Evolutionary conservation across 2,113 vertebrate species (phyloP), one percentile per base, ranked within the genome.

Genomic region (Mormoops blainvillei): DNA sequence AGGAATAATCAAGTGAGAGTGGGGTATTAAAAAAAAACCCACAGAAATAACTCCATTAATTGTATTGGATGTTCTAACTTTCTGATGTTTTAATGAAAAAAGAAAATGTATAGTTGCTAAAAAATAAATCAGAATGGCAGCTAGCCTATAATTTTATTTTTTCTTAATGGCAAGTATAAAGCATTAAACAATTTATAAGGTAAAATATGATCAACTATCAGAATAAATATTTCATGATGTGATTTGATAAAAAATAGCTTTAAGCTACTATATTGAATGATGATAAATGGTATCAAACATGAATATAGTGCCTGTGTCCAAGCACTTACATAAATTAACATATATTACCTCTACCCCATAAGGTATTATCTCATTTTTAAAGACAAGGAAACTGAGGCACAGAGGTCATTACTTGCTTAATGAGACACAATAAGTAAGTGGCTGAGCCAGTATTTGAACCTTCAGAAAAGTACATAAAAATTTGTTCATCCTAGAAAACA

Each of bases 361-460:
- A 85, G n/a, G 54, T 93, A n/a, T 68, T 96, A 87, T 71, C 33
- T 22, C 2, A 56, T 82, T 92, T 96, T 95, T 87, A 96, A 97
- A 96, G 74, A 88, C 91, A 97, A 94, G 71, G 48, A 95, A 92
- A 90, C 61, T 88, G 84, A 95, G 89, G 80, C 41, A 68, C 28
- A 65, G 65, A 89, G 33, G 81, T 96, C 81, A 74, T 92, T 94
- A 65, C 85, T 94, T 98, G 58, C 77, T 58, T 94, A 52, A 61
- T 26, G 33, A 76, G 48, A 80, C 48, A 54, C 18, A 96, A 1
- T 70, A 92, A 89, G 9, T 85, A 93, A 95, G 93, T 95, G 95
- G 33, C 84, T 85, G 61, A 95, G 91, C 90, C 52, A 52, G 50
- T 78, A 83, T 95, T 96, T 96, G 61, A 97, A 80, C 20, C 20